Evolutionary conservation across 2,797 vertebrate genomes (phyloP).

Genomic region (Malacoraja senta): DNA sequence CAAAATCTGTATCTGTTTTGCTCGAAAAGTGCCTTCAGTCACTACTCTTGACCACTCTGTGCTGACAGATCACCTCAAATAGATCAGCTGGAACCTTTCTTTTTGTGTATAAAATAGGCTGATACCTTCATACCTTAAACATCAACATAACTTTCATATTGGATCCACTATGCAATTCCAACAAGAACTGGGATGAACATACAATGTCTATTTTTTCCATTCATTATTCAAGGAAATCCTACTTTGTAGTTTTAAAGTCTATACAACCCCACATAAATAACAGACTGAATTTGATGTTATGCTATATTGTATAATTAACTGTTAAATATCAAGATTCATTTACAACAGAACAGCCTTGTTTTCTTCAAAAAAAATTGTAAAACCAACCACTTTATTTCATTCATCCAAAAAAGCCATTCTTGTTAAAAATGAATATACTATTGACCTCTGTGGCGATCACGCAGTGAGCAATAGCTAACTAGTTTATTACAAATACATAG

Average conservation of each 20-base stretch:
- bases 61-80: not conserved
- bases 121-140: not conserved
- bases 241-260: not conserved
- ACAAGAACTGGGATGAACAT: not conserved
- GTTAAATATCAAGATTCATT: not conserved
- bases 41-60: not conserved
- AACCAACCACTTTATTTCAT: not conserved
- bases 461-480: not conserved
- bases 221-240: not conserved
- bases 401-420: not conserved
- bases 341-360: not conserved
- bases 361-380: not conserved
- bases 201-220: not conserved
- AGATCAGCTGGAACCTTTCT: not conserved
- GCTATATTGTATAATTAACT: not conserved
- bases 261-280: not conserved
- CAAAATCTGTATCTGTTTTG: not conserved
- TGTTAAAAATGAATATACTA: not conserved
- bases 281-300: not conserved
- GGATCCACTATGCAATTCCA: not conserved
- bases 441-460: not conserved
- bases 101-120: not conserved
- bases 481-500: not conserved
- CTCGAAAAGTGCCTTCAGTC: not conserved
- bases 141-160: not conserved